Base-by-base conservation (phyloP, 35 echinoderm and acorn worm species). In the Lytechinus pictus region DNA sequence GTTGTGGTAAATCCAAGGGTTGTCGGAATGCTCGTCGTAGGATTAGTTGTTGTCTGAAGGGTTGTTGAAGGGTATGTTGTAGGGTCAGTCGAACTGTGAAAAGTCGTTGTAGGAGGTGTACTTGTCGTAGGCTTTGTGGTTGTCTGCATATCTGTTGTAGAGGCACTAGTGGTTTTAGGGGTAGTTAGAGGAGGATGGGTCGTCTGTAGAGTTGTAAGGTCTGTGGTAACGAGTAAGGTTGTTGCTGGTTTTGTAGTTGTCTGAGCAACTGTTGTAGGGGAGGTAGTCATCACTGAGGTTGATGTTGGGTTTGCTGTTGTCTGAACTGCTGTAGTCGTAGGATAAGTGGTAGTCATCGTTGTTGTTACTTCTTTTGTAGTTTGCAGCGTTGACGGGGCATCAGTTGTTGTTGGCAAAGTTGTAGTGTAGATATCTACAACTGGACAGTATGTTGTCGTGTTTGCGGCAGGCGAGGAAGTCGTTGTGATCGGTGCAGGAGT, bases 51-150 rank as follows among this genome's bases (percentile, higher is more conserved):
- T 44, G 33, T 44, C 29, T 94, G 27, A 52, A 21, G 11, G n/a
- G 52, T 94, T 94, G 92, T 94, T 54, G 92, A 52, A 55, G 66
- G 4, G 14, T 24, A 79, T 94, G 53, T 94, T 24, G 54, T 94
- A 52, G 92, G 66, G 8, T n/a, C 66, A 24, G n/a, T 24, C 12
- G 71, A 4, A 79, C 13, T 66, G 27, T n/a, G 71, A 14, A 72
- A 8, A 13, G 57, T 66, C 10, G 71, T 79, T 72, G 57, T 1
- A 5, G 54, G 53, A 33, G 8, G 57, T 14, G 11, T 1, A 16
- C 61, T 95, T 79, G 94, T 86, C 9, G 60, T 52, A 6, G 14
- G 27, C 0, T 16, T 9, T 29, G 61, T 29, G 9, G 94, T 95
- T 44, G 94, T 86, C 53, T 28, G 27, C 12, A 86, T 28, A 44